Conservation (phyloP, 2,888 invertebrate species). For the Anthophora plumipes region DNA sequence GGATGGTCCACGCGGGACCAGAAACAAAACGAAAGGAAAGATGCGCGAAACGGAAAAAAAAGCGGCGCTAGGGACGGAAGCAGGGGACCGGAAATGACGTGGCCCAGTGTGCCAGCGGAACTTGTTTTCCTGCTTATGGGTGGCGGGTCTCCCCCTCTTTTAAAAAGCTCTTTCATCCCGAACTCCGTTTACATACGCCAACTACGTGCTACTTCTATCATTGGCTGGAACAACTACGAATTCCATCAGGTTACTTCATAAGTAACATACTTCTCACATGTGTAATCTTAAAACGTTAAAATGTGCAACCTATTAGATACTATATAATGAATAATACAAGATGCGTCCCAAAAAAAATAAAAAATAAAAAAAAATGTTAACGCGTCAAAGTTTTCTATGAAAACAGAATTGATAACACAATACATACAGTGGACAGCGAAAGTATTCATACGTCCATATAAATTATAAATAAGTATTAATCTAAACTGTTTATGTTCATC, state of each 20-base stretch:
- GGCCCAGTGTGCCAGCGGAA: constrained; percentile 75
- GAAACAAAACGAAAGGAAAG: background rate
- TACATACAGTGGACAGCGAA: too few species aligned
- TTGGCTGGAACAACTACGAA: background rate
- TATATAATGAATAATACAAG: too few species aligned
- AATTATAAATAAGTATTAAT: too few species aligned
- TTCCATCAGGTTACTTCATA: constrained; percentile 16
- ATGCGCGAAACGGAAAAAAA: background rate
- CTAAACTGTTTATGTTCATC: too few species aligned
- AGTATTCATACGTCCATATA: too few species aligned
- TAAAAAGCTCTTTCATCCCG: constrained; percentile 79
- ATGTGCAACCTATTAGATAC: too few species aligned
- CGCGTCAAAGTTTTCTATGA: too few species aligned
- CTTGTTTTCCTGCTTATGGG: constrained; percentile 82
- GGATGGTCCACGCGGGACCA: too few species aligned
- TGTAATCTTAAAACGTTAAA: too few species aligned
- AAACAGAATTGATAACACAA: too few species aligned
- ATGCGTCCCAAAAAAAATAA: too few species aligned
- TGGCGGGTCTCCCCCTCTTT: constrained; percentile 76
- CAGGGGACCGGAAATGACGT: constrained; percentile 81
- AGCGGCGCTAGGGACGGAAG: constrained; percentile 52
- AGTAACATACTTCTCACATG: background rate
- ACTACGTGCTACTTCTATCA: constrained; percentile 21
- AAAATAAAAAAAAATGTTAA: too few species aligned
- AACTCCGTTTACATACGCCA: constrained; percentile 11